A percentile compares a stretch with the other conserved stretches of the same genome.
These are phyloP conservation scores for Chironomus tentans DNA, from an alignment of 2,888 invertebrate genomes.

Conservation along the genomic window DNA sequence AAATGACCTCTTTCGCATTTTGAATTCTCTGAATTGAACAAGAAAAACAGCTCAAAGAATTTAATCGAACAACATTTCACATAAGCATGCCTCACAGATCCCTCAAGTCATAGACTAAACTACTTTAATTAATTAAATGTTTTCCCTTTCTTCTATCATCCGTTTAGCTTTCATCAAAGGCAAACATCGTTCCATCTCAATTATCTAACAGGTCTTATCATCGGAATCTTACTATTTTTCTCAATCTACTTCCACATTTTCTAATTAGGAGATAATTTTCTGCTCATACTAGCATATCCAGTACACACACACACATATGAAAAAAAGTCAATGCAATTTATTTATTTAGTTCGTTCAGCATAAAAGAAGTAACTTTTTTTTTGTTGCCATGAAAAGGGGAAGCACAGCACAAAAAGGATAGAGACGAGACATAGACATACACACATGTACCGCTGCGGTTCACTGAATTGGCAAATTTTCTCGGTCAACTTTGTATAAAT, in stretches of 20 bases:
- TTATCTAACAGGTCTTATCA: slow-evolving; percentile 12
- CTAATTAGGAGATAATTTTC: background rate
- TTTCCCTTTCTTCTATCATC: background rate
- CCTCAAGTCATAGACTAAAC: background rate
- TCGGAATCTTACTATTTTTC: slow-evolving; percentile 8
- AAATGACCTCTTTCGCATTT: too few species aligned
- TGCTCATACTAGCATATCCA: background rate
- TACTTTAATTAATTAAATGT: background rate
- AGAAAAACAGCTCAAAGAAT: background rate
- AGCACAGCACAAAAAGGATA: too few species aligned
- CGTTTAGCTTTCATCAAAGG: background rate
- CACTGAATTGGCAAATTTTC: background rate
- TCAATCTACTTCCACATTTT: slow-evolving; percentile 16
- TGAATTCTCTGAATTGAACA: too few species aligned
- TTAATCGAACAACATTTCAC: too few species aligned
- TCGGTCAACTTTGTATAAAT: background rate
- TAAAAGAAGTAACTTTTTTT: too few species aligned
- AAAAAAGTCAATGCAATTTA: background rate
- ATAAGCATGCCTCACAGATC: too few species aligned
- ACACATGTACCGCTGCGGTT: background rate
- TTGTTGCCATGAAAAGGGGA: background rate
- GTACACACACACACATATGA: background rate
- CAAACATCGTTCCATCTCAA: slow-evolving; percentile 11
- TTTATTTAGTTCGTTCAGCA: too few species aligned
- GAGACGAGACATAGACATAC: too few species aligned